Base-by-base conservation (phyloP, 2,113 vertebrate species). In the Aspiorhynchus laticeps region DNA sequence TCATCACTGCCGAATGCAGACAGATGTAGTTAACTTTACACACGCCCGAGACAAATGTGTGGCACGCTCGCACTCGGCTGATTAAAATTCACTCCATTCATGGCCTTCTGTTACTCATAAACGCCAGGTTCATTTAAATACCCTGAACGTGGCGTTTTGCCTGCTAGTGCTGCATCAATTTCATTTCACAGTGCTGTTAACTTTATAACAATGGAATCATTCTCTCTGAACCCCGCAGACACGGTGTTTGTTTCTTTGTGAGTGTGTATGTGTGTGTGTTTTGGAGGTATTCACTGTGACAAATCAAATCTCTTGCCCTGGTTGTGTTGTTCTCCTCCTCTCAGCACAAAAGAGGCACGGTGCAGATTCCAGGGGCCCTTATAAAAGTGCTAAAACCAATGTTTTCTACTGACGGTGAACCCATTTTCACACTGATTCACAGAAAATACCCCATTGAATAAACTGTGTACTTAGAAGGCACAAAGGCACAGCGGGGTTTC, bases 391-490 rank as follows among this genome's bases (percentile, higher is more conserved):
- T 84, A 84, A 84, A 90, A 86, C 83, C 88, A 43, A 36, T 76
- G 69, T 79, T 59, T 77, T 80, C 48, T 61, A 33, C 71, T 84
- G 83, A 51, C 76, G 80, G 61, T 67, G 48, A 73, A 38, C 80
- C 56, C 17, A 75, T 85, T 88, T 80, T 71, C 77, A 83, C 82
- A 24, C 81, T 61, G 26, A 75, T 87, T 87, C 78, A 38, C 79
- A 48, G 36, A 84, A 88, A 89, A 91, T 67, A 86, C 84, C 84
- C 78, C 83, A 77, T 88, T 84, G 79, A 85, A 90, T 90, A 90
- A 88, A 87, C 83, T 78, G 31, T 69, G 88, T 78, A 88, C 71
- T 78, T 82, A 87, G 46, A 51, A 33, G 14, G 76, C 86, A 77
- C 76, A 87, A 88, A 88, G 38, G 83, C 86, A 28, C 89, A 84